A percentile compares a stretch with the other conserved stretches of the same genome.
These are phyloP conservation scores for Oikopleura dioica DNA, from an alignment of 23 tunicate species.

Conservation along the genomic window DNA sequence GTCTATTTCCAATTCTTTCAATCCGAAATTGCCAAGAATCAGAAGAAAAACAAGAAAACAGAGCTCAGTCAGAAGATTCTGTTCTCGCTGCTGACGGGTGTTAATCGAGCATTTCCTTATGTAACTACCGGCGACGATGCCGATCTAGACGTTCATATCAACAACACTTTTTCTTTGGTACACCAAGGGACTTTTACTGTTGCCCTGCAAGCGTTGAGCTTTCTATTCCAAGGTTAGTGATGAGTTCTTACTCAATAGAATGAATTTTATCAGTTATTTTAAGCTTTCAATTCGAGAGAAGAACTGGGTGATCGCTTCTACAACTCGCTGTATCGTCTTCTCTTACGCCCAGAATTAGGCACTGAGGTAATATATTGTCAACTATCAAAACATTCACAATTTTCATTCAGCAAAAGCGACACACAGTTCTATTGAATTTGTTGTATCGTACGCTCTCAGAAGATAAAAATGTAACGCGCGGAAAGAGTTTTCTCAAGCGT, in stretches of 20 bases:
- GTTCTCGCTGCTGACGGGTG: not conserved
- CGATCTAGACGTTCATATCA: not conserved
- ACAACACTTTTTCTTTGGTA: not conserved
- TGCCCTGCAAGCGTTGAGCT: not conserved
- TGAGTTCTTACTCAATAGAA: not conserved
- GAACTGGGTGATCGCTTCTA: not conserved
- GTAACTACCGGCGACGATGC: not conserved
- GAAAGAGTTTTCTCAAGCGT: not conserved
- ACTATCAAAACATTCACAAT: no score
- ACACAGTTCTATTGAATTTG: not conserved
- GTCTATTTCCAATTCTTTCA: not conserved
- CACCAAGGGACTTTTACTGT: not conserved
- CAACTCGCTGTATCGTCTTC: not conserved
- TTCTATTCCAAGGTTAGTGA: not conserved
- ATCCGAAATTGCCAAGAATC: not conserved
- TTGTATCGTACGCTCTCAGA: not conserved
- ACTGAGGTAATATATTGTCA: no score
- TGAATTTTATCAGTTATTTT: not conserved
- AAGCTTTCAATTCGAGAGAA: not conserved
- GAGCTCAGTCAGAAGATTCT: not conserved
- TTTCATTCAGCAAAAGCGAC: no score
- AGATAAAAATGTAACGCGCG: not conserved
- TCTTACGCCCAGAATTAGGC: not conserved
- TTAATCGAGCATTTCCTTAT: not conserved
- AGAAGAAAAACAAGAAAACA: no score